Percentiles rank a stretch among this genome's conserved stretches.
phyloP scores from a whole-genome alignment of 2,888 invertebrate species.

The Iphiclides podalirius region DNA sequence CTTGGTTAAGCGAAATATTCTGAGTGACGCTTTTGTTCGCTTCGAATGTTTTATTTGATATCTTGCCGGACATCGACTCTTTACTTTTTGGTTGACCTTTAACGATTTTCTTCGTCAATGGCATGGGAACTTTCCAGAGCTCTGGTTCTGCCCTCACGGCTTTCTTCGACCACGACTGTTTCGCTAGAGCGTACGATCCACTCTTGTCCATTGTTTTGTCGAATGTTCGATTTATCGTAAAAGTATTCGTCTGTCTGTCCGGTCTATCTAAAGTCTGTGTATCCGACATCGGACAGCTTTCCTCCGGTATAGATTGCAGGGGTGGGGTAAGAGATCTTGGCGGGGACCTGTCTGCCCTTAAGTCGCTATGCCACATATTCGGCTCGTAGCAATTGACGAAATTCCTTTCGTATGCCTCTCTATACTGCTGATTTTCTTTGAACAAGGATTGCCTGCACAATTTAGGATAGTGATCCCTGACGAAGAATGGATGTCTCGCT shows the following conservation, averaged over 20 bases:
- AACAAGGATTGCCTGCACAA: slow-evolving; percentile 66
- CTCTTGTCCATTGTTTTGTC: slow-evolving; percentile 47
- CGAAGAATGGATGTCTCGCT: slow-evolving; percentile 43
- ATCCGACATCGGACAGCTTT: slow-evolving; percentile 58
- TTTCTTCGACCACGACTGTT: slow-evolving; percentile 65
- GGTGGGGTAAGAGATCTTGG: slow-evolving; percentile 63
- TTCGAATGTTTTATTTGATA: slow-evolving; percentile 46
- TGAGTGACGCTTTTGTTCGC: slow-evolving; percentile 68
- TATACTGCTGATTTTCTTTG: slow-evolving; percentile 52
- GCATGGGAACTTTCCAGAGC: slow-evolving; percentile 61
- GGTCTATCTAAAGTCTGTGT: slow-evolving; percentile 55
- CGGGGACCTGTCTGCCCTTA: slow-evolving; percentile 53
- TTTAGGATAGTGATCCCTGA: slow-evolving; percentile 50
- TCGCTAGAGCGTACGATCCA: slow-evolving; percentile 38
- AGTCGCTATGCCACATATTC: slow-evolving; percentile 60
- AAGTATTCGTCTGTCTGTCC: slow-evolving; percentile 55
- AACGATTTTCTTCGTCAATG: slow-evolving; percentile 43
- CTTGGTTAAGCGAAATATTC: slow-evolving; percentile 55
- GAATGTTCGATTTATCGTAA: slow-evolving; percentile 68
- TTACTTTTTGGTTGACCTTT: slow-evolving; percentile 48
- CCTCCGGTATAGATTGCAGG: slow-evolving; percentile 73
- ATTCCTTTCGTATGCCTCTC: slow-evolving; percentile 45
- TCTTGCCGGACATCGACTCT: slow-evolving; percentile 40
- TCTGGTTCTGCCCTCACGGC: slow-evolving; percentile 55
- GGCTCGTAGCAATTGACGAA: slow-evolving; percentile 42